These are phyloP conservation scores for Sesamia nonagrioides DNA, from an alignment of 1,140 invertebrate genomes.

Conservation along the genomic window DNA sequence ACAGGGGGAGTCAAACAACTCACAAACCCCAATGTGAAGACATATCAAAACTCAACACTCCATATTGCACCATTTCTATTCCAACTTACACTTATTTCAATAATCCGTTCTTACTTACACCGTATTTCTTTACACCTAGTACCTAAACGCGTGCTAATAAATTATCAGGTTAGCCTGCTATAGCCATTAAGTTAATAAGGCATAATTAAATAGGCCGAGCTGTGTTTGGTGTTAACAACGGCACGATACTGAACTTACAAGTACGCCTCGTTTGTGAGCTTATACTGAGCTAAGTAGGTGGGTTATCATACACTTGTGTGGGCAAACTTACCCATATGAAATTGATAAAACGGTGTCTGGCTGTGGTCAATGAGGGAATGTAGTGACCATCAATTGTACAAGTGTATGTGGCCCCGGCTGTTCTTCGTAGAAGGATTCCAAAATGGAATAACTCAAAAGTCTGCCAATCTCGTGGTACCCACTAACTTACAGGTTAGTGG, in stretches of 20 bases:
- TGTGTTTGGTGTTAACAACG: conserved; percentile 28
- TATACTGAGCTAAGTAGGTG: conserved; percentile 4
- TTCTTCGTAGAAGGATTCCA: too few relatives aligned
- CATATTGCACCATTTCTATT: neutral
- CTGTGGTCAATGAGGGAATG: too few relatives aligned
- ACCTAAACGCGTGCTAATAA: conserved; percentile 13
- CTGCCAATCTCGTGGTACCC: too few relatives aligned
- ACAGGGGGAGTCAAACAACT: too few relatives aligned
- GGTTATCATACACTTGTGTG: neutral
- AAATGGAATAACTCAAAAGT: too few relatives aligned
- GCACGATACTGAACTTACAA: neutral
- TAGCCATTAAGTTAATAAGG: conserved; percentile 43
- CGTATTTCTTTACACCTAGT: neutral
- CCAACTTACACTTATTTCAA: neutral
- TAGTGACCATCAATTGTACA: too few relatives aligned
- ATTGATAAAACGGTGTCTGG: neutral
- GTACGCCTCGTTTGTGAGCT: neutral
- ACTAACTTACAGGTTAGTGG: too few relatives aligned
- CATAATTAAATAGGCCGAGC: conserved; percentile 37
- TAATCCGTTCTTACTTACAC: neutral
- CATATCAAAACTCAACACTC: neutral
- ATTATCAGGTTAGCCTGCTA: conserved; percentile 26
- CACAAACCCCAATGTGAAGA: too few relatives aligned
- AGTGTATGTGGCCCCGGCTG: too few relatives aligned
- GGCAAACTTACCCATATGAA: neutral